Conservation (phyloP, 2,888 invertebrate species). For the Torymus aiolomorphi region DNA sequence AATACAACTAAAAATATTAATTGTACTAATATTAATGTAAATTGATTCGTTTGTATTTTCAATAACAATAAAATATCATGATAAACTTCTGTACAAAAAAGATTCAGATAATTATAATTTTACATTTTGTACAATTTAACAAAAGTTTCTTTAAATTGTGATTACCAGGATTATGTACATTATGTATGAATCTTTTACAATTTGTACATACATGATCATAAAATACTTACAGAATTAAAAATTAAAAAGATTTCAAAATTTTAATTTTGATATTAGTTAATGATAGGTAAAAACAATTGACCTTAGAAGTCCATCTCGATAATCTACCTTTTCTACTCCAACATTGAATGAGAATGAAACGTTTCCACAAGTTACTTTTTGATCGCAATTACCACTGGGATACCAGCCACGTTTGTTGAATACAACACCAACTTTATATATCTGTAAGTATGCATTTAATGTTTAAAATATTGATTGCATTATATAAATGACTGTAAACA, state of each 20-base stretch:
- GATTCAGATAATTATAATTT: conserved; percentile 26
- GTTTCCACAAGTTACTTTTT: conserved; percentile 81
- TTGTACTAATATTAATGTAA: background rate
- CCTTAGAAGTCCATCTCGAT: conserved; percentile 85
- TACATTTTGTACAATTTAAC: conserved; percentile 48
- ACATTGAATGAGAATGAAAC: conserved; percentile 86
- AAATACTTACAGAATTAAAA: no score
- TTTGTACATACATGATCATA: no score
- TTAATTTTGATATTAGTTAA: background rate
- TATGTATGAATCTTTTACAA: no score
- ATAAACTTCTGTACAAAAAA: conserved; percentile 23
- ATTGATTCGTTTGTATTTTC: conserved; percentile 16
- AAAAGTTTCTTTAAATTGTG: conserved; percentile 35
- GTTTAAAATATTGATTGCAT: background rate
- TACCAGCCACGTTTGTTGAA: conserved; percentile 89
- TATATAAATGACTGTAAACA: background rate
- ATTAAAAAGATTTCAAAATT: no score
- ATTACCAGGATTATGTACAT: conserved; percentile 41
- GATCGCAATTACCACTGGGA: conserved; percentile 84
- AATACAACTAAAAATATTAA: no score
- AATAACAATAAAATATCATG: conserved; percentile 17
- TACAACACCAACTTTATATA: conserved; percentile 87
- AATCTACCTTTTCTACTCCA: conserved; percentile 82
- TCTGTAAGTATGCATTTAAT: conserved; percentile 73
- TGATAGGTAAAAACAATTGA: conserved; percentile 83